A percentile compares a stretch with the other conserved stretches of the same genome.
phyloP scores from a whole-genome alignment of 1,140 invertebrate genomes.

The Temnothorax curvispinosus region DNA sequence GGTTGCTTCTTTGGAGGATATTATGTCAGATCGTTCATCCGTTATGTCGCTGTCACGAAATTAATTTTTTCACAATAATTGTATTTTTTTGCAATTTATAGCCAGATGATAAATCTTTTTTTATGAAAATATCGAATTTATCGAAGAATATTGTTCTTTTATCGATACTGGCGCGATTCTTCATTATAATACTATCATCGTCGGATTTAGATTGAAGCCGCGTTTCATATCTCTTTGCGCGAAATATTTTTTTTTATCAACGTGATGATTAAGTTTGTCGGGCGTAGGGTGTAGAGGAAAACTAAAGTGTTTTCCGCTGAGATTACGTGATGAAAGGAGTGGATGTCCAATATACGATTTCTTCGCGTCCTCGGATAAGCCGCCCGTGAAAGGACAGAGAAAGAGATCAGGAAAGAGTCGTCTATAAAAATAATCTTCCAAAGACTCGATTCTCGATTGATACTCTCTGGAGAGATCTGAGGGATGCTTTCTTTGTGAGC shows the following conservation, averaged over 20 bases:
- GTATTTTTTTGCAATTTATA: not conserved
- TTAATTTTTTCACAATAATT: slow-evolving; percentile 15
- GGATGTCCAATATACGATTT: slow-evolving; percentile 73
- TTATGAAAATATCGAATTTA: not conserved
- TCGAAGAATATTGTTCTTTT: not conserved
- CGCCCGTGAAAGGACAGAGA: slow-evolving; percentile 78
- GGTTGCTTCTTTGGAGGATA: slow-evolving; percentile 25
- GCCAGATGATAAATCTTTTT: not conserved
- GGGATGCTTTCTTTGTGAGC: slow-evolving; percentile 74
- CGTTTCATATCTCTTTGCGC: not conserved
- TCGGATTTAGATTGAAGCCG: not conserved
- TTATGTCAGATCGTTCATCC: slow-evolving; percentile 18
- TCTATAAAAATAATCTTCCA: slow-evolving; percentile 79
- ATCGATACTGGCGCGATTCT: not conserved
- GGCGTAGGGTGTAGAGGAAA: not conserved
- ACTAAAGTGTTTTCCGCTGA: slow-evolving; percentile 32
- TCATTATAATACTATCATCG: not conserved
- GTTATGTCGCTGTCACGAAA: not conserved
- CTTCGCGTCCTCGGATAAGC: slow-evolving; percentile 72
- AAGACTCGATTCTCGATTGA: slow-evolving; percentile 78
- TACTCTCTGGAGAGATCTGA: slow-evolving; percentile 71
- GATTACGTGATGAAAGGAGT: slow-evolving; percentile 64
- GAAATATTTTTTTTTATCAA: slow-evolving; percentile 37
- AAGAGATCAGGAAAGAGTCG: slow-evolving; percentile 70
- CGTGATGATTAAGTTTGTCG: slow-evolving; percentile 28